Base-by-base conservation (phyloP, 2,888 invertebrate genomes). In the Cantharis flavilabris region DNA sequence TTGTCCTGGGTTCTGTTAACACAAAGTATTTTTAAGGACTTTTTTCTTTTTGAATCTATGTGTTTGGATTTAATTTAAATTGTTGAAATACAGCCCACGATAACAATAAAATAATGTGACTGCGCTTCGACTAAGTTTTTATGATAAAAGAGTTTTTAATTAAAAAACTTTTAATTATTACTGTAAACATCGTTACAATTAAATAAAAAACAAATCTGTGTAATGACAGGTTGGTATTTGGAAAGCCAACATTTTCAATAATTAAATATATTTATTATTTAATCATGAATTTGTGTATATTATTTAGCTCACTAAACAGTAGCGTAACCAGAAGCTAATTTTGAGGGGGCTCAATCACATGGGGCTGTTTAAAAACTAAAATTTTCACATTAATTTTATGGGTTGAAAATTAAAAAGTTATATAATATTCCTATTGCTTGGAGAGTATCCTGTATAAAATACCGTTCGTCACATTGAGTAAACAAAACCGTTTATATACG, bases 401-500 rank as follows among this genome's bases (percentile, higher is more conserved):
- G 26, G 26, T 9, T 26, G 26, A 26, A 26, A 26, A 26, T 26
- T 9, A 26, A 26, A 9, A 26, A 16, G 16, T 49, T 49, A 49
- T 49, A n/a, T n/a, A n/a, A n/a, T n/a, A n/a, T n/a, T n/a, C 0
- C n/a, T 7, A n/a, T 49, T 33, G 49, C n/a, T 49, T 2, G n/a
- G 49, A 7, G n/a, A 49, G 49, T n/a, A 49, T n/a, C n/a, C 2
- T 7, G n/a, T 49, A 49, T 49, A 49, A 49, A 49, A 33, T 49
- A n/a, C 49, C 49, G 49, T 49, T 49, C 49, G 49, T 49, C 49
- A 49, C 49, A 49, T 49, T 13, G 7, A n/a, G 49, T 49, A n/a
- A 49, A 49, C 49, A 49, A 49, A 70, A 49, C 20, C 65, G 65
- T 73, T 76, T 76, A 76, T 76, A 70, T 76, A 76, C 72, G 76